Evolutionary conservation across 2,888 invertebrate species (phyloP).

Genomic region (Hirtodrosophila duncani): DNA sequence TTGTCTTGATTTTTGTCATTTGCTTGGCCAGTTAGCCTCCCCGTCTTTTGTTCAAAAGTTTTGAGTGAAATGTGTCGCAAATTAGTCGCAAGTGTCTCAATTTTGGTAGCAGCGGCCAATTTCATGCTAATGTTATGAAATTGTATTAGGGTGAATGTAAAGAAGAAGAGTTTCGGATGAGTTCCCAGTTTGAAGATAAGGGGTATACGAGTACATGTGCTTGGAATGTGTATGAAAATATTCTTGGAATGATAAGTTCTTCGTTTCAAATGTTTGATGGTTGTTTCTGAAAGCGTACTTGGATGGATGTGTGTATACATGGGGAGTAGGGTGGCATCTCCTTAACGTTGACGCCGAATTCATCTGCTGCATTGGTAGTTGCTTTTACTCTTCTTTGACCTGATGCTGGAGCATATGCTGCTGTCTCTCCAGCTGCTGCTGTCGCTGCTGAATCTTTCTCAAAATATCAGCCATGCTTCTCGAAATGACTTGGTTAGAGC

Average conservation of each 20-base stretch:
- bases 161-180: no score
- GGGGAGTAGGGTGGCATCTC: constrained; percentile 56
- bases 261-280: no score
- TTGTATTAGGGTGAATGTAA: no score
- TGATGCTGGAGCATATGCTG: background rate
- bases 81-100: constrained; percentile 63
- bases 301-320: no score
- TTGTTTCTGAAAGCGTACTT: no score
- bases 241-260: no score
- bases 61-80: constrained; percentile 54
- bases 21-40: constrained; percentile 27
- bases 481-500: background rate
- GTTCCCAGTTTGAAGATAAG: no score
- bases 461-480: constrained; percentile 33
- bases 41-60: constrained; percentile 24
- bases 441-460: background rate
- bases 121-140: no score
- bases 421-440: background rate
- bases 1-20: constrained; percentile 51
- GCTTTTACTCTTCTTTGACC: constrained; percentile 21
- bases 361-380: constrained; percentile 57
- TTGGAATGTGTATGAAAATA: no score
- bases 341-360: constrained; percentile 47
- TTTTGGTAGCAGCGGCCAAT: constrained; percentile 20
- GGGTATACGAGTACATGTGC: no score